Evolutionary conservation across 2,888 invertebrate species (phyloP).

Genomic region (Eucera pruinosa): DNA sequence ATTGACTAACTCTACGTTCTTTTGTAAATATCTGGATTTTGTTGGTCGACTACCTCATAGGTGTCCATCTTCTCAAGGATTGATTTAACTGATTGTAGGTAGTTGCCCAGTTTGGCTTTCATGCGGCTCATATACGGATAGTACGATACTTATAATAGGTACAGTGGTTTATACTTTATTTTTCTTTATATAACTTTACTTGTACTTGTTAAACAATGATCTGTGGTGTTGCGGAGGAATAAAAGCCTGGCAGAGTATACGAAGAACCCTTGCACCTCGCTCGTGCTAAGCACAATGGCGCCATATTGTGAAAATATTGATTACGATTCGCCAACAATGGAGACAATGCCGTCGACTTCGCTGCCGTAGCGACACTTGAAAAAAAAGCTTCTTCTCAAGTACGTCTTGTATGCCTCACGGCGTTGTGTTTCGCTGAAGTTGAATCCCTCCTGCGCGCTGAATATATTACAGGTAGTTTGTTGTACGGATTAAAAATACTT

Average conservation of each 20-base stretch:
- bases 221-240: slow-evolving; percentile 19
- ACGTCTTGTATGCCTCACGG: slow-evolving; percentile 57
- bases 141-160: too few species aligned
- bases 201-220: slow-evolving; percentile 48
- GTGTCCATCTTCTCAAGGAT: too few species aligned
- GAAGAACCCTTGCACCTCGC: slow-evolving; percentile 74
- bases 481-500: slow-evolving; percentile 16
- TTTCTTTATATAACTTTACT: slow-evolving; percentile 25
- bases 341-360: slow-evolving; percentile 81
- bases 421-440: slow-evolving; percentile 52
- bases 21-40: too few species aligned
- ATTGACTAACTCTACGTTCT: too few species aligned
- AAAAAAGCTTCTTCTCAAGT: slow-evolving; percentile 75
- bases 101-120: too few species aligned
- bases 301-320: slow-evolving; percentile 84
- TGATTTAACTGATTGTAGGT: too few species aligned
- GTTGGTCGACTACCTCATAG: too few species aligned
- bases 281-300: slow-evolving; percentile 82
- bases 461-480: slow-evolving; percentile 31
- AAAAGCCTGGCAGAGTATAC: slow-evolving; percentile 56
- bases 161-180: not conserved
- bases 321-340: slow-evolving; percentile 83
- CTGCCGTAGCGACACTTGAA: slow-evolving; percentile 77
- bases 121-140: too few species aligned
- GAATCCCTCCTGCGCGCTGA: slow-evolving; percentile 31